phyloP scores from a whole-genome alignment of 2,113 vertebrate species.

The Pungitius pungitius region DNA sequence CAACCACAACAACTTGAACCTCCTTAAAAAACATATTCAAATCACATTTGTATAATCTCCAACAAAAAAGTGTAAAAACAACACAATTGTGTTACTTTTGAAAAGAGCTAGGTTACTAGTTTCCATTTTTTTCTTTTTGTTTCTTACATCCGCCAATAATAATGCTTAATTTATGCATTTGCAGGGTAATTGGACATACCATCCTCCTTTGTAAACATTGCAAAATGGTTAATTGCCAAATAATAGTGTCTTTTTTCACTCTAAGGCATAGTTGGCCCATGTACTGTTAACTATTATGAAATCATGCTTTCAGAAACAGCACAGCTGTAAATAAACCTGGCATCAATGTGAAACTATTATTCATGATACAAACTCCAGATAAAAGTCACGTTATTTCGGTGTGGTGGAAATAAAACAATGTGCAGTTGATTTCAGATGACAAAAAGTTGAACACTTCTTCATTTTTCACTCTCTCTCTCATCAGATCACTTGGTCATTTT shows the following conservation, averaged over 20 bases:
- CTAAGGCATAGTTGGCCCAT: slow-evolving; percentile 6
- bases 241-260: not conserved
- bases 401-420: slow-evolving; percentile 29
- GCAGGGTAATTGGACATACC: not conserved
- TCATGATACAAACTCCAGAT: slow-evolving; percentile 56
- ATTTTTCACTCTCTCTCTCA: slow-evolving; percentile 22
- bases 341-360: slow-evolving; percentile 57
- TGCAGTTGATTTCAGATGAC: slow-evolving; percentile 47
- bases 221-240: not conserved
- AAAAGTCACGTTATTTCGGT: slow-evolving; percentile 39
- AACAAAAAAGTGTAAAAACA: slow-evolving; percentile 1
- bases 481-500: slow-evolving; percentile 30
- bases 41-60: not conserved
- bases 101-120: not conserved
- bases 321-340: slow-evolving; percentile 65
- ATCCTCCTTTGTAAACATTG: not conserved
- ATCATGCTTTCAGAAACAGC: slow-evolving; percentile 50
- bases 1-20: not conserved
- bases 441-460: slow-evolving; percentile 39
- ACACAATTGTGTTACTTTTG: not conserved
- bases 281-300: slow-evolving; percentile 29
- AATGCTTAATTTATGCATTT: not conserved
- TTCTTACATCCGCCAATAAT: not conserved
- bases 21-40: not conserved
- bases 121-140: not conserved